phyloP scores from a whole-genome alignment of 2,888 invertebrate species.

The Dryomyza anilis region DNA sequence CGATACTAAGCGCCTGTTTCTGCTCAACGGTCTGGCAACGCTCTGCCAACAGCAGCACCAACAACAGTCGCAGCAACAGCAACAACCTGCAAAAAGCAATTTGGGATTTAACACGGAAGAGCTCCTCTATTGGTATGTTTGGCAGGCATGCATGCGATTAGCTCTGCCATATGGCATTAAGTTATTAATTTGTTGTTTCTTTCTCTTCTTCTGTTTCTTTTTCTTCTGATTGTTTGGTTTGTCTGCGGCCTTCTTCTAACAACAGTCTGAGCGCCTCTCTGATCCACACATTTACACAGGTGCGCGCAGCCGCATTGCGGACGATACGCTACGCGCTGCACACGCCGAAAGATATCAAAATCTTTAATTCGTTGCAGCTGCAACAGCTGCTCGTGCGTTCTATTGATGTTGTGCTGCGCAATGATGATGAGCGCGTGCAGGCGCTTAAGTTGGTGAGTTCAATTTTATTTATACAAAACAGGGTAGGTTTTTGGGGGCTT shows the following conservation, averaged over 20 bases:
- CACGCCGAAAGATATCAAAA: conserved; percentile 77
- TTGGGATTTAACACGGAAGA: conserved; percentile 80
- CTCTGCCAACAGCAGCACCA: conserved; percentile 61
- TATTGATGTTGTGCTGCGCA: conserved; percentile 85
- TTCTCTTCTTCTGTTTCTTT: neutral
- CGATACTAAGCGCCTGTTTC: conserved; percentile 80
- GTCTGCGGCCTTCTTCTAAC: conserved; percentile 9
- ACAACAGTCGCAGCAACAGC: conserved; percentile 29
- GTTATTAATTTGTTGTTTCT: conserved; percentile 17
- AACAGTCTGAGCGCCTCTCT: conserved; percentile 83
- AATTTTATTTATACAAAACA: neutral
- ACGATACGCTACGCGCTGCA: conserved; percentile 83
- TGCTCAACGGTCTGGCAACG: conserved; percentile 87
- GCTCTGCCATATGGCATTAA: conserved; percentile 16
- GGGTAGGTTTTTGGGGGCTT: too few species aligned
- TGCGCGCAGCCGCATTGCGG: conserved; percentile 86
- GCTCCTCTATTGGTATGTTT: conserved; percentile 77
- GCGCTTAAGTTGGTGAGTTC: conserved; percentile 78
- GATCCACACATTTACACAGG: conserved; percentile 85
- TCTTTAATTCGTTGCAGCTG: conserved; percentile 80
- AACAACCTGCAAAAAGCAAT: conserved; percentile 39
- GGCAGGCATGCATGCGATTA: neutral
- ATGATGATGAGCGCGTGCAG: conserved; percentile 91
- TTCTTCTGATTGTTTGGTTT: too few species aligned
- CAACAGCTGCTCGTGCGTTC: conserved; percentile 84